These are phyloP conservation scores for human (Homo sapiens) DNA, from an alignment of 2,113 vertebrate genomes.

Conservation along the genomic window DNA sequence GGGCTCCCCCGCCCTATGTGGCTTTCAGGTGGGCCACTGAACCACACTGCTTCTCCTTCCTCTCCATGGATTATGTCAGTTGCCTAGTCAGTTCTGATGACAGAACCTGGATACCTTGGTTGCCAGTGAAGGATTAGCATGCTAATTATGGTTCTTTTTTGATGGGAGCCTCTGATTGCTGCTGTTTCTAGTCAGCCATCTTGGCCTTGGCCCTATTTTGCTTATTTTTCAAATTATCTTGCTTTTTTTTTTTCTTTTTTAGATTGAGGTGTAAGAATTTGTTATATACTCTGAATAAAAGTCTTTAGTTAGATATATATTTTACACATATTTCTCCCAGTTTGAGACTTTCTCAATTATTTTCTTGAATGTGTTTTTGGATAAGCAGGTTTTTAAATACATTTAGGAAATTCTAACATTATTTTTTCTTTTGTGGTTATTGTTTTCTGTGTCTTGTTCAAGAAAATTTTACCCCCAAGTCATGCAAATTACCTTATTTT, in stretches of 20 bases:
- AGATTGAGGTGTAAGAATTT: not conserved
- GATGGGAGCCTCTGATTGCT: too few species aligned
- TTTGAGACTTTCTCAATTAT: not conserved
- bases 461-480: not conserved
- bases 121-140: too few species aligned
- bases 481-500: not conserved
- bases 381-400: not conserved
- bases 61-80: too few species aligned
- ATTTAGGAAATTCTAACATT: not conserved
- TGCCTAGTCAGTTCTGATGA: too few species aligned
- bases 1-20: too few species aligned
- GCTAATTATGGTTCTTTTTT: too few species aligned
- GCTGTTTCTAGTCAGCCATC: too few species aligned
- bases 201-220: not conserved
- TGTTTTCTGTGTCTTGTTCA: not conserved
- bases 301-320: not conserved
- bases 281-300: not conserved
- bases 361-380: not conserved
- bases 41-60: too few species aligned
- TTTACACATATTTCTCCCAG: not conserved
- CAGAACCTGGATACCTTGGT: too few species aligned
- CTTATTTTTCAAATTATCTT: slow-evolving; percentile 16
- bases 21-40: too few species aligned
- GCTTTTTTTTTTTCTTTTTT: not conserved
- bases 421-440: not conserved